Conservation (phyloP, 1,140 invertebrate genomes). For the Colletes latitarsis region DNA sequence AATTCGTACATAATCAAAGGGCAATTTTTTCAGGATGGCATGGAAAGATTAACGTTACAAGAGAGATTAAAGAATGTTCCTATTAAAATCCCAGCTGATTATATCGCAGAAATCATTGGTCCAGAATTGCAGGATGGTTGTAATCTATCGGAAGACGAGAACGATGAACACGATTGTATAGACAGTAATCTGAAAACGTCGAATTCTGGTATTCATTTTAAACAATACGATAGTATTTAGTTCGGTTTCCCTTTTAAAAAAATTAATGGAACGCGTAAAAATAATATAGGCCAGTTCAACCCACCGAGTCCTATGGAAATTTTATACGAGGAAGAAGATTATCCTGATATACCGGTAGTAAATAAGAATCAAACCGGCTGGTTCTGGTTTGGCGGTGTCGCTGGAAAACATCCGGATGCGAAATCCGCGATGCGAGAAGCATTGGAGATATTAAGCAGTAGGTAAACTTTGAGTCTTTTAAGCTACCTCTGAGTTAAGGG, state of each 20-base stretch:
- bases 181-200: constrained; percentile 73
- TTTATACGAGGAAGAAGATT: constrained; percentile 73
- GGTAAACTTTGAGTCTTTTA: constrained; percentile 82
- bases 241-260: background rate
- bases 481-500: constrained; percentile 31
- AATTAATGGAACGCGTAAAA: constrained; percentile 16
- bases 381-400: constrained; percentile 90
- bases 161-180: constrained; percentile 75
- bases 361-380: constrained; percentile 87
- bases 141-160: constrained; percentile 80
- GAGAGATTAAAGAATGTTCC: constrained; percentile 80
- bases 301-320: constrained; percentile 73
- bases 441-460: constrained; percentile 89
- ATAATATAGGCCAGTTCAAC: constrained; percentile 71
- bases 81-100: constrained; percentile 83
- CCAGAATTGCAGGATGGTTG: constrained; percentile 80
- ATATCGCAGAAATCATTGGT: constrained; percentile 82
- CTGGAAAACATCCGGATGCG: constrained; percentile 82
- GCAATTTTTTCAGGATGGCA: constrained; percentile 69
- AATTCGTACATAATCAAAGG: constrained; percentile 7
- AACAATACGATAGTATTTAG: background rate
- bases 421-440: constrained; percentile 84
- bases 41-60: constrained; percentile 76
- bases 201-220: constrained; percentile 70
- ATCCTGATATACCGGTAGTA: constrained; percentile 79